Evolutionary conservation across 1,140 invertebrate genomes (phyloP), one percentile per base, ranked within the genome.

Genomic region (Habropoda laboriosa): DNA sequence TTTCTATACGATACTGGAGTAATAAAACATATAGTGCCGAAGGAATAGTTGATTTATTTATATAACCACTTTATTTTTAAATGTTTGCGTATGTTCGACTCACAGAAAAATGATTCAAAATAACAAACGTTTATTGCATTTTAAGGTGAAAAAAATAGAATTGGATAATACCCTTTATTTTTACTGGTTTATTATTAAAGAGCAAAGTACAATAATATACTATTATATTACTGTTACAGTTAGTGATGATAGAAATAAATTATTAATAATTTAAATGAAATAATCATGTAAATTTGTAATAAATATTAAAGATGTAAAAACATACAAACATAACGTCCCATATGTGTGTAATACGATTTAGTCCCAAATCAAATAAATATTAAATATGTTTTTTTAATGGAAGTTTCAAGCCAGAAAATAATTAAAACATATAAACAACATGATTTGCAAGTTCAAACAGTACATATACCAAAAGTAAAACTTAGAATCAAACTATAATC

Each of bases 261-360:
- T 85, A 86, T 80, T 72, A 81, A 81, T 83, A 72, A 85, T 82
- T 74, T 83, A 80, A 75, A 64, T 74, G 38, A 75, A 72, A 86
- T 87, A 82, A 64, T 82, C 60, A 47, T 81, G 72, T 79, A 83
- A 83, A 85, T 85, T 66, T 77, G 61, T 85, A 87, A 88, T 89
- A 88, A 87, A 87, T 88, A 89, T 87, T 86, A 87, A 87, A 87
- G 71, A 67, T 88, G 81, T 89, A 88, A 85, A 88, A 86, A 89
- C 79, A 86, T 86, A 86, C 74, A 89, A 87, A 87, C 81, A 83
- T 72, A 79, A 76, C 64, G 74, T 87, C 79, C 68, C 71, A 79
- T 61, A 73, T 75, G 51, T 64, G 73, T 80, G 79, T 79, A 66
- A 73, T 81, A 72, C 32, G 73, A 74, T 80, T 81, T 53, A 47